These are phyloP conservation scores for Poeciliopsis retropinna DNA, from an alignment of 2,113 vertebrate genomes.

Conservation along the genomic window DNA sequence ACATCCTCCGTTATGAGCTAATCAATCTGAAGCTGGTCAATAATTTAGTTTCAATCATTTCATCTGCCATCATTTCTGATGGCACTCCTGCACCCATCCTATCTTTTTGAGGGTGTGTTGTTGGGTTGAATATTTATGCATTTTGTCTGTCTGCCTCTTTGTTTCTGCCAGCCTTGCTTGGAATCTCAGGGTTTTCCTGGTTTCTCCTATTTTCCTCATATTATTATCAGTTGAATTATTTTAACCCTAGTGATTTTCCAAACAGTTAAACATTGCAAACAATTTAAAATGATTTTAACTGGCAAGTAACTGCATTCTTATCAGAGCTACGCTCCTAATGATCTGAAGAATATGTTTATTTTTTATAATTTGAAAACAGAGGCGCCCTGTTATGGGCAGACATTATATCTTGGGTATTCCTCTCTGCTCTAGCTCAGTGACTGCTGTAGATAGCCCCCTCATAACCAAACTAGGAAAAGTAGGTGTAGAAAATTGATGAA, in stretches of 20 bases:
- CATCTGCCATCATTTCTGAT: conserved; percentile 12
- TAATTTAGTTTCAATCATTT: conserved; percentile 60
- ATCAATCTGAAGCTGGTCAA: conserved; percentile 60
- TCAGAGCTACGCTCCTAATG: neutral
- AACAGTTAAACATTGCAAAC: neutral
- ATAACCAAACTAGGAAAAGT: too few species aligned
- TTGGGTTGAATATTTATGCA: conserved; percentile 10
- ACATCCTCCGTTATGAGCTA: conserved; percentile 55
- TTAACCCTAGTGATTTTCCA: neutral
- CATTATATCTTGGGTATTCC: too few species aligned
- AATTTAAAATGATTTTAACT: neutral
- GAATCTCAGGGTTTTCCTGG: neutral
- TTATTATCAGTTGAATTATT: neutral
- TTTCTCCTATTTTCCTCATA: neutral
- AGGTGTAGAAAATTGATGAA: too few species aligned
- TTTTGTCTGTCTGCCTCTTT: conserved; percentile 1
- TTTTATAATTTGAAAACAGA: neutral
- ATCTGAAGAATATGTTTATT: neutral
- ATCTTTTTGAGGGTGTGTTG: conserved; percentile 1
- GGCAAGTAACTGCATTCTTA: neutral
- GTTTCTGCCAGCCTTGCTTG: conserved; percentile 2
- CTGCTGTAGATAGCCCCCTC: too few species aligned
- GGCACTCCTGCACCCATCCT: conserved; percentile 5
- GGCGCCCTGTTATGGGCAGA: too few species aligned
- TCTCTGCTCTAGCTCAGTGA: too few species aligned